Evolutionary conservation across 2,888 invertebrate species (phyloP).

Genomic region (Eilema griseolum): DNA sequence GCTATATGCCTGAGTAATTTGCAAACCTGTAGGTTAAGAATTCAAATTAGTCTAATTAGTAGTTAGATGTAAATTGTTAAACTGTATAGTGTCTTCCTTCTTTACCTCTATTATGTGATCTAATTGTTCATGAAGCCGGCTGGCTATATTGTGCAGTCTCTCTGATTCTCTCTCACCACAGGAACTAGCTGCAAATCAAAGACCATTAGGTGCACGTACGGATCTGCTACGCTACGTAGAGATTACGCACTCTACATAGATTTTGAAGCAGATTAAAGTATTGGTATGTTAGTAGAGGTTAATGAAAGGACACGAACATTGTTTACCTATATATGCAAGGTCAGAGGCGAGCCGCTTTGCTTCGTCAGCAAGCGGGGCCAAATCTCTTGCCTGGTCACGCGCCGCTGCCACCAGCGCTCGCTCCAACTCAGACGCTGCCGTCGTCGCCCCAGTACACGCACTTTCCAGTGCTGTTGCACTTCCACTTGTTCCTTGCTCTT

Average conservation of each 20-base stretch:
- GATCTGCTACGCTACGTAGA: constrained; percentile 9
- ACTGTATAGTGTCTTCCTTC: constrained; percentile 19
- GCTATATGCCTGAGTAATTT: constrained; percentile 98
- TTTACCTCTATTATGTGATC: constrained; percentile 98
- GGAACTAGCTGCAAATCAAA: constrained; percentile 78
- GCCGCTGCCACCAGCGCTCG: constrained; percentile 91
- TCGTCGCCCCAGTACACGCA: constrained; percentile 90
- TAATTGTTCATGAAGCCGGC: constrained; percentile 98
- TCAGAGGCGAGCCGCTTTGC: constrained; percentile 80
- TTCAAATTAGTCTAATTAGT: not conserved
- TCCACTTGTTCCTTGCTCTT: constrained; percentile 76
- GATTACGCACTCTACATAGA: constrained; percentile 15
- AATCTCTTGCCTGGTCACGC: constrained; percentile 80
- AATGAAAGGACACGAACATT: constrained; percentile 35
- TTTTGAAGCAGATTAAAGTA: constrained; percentile 8
- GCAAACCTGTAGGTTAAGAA: constrained; percentile 90
- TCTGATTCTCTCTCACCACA: constrained; percentile 91
- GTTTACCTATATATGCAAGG: constrained; percentile 84
- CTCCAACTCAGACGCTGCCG: constrained; percentile 94
- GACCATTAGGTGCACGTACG: not conserved
- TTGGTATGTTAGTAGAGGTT: constrained; percentile 12
- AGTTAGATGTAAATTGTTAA: not conserved
- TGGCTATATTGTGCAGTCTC: constrained; percentile 96
- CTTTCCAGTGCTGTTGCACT: constrained; percentile 83
- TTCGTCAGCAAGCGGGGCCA: constrained; percentile 79